Evolutionary conservation across 1,140 invertebrate species (phyloP).

Genomic region (Drosophila trapezifrons): DNA sequence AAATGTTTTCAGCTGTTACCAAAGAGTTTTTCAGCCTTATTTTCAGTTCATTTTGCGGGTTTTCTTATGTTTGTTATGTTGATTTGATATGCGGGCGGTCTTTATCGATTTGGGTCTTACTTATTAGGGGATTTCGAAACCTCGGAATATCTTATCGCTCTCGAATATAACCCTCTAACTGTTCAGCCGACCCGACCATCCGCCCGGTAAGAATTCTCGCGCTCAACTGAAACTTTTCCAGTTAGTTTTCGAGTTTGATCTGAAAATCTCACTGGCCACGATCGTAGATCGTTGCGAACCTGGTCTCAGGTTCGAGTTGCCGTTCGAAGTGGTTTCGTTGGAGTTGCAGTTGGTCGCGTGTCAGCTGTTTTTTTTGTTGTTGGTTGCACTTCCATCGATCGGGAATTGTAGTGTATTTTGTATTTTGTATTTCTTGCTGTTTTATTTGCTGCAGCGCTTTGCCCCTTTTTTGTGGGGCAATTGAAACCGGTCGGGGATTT

Average conservation of each 20-base stretch:
- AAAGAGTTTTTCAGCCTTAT: conserved; percentile 33
- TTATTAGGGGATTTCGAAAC: conserved; percentile 16
- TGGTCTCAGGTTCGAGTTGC: conserved; percentile 27
- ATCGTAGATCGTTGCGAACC: conserved; percentile 11
- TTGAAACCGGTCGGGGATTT: conserved; percentile 57
- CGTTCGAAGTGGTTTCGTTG: conserved; percentile 12
- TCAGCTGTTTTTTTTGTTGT: conserved; percentile 70
- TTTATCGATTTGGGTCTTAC: conserved; percentile 28
- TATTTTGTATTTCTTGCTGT: conserved; percentile 24
- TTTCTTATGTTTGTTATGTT: conserved; percentile 25
- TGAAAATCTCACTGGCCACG: not conserved
- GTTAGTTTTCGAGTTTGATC: not conserved
- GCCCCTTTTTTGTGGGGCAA: conserved; percentile 56
- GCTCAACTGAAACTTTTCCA: conserved; percentile 47
- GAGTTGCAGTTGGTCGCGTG: conserved; percentile 50
- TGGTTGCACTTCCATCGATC: conserved; percentile 55
- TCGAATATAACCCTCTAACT: not conserved
- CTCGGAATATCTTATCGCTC: conserved; percentile 18
- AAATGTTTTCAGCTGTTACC: conserved; percentile 53
- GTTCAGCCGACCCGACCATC: conserved; percentile 18
- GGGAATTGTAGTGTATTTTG: conserved; percentile 8
- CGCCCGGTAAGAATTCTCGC: conserved; percentile 43
- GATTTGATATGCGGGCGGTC: conserved; percentile 10
- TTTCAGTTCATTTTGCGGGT: conserved; percentile 43
- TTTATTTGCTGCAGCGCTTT: conserved; percentile 25